Conservation (phyloP, 2,113 vertebrate species). For the Pelecanus crispus region DNA sequence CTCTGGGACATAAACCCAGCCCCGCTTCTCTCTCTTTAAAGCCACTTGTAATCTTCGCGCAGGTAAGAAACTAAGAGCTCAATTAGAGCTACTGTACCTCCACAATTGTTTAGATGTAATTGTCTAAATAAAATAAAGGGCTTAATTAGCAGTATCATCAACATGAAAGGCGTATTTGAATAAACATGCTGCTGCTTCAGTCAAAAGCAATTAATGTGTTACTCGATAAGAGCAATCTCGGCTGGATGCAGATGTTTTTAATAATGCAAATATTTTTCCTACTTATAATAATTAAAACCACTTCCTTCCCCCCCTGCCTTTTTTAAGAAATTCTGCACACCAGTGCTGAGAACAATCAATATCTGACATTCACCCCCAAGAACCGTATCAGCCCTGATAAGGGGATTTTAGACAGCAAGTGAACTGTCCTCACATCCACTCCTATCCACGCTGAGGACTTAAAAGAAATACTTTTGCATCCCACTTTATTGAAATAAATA, state of each 20-base stretch:
- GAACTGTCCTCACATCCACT: neutral
- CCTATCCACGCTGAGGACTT: neutral
- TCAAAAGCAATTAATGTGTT: conserved; percentile 46
- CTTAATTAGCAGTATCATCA: conserved; percentile 30
- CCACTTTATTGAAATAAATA: neutral
- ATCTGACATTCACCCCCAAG: neutral
- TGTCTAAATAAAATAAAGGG: conserved; percentile 47
- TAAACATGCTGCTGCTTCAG: conserved; percentile 30
- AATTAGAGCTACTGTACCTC: conserved; percentile 18
- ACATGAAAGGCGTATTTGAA: conserved; percentile 30
- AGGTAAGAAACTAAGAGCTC: conserved; percentile 1
- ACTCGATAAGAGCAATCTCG: conserved; percentile 47
- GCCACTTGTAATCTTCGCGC: neutral
- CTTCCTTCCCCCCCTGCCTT: neutral
- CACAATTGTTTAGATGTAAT: conserved; percentile 14
- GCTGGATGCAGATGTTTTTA: conserved; percentile 62
- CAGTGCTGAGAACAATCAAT: neutral
- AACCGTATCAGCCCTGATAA: neutral
- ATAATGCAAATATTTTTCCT: conserved; percentile 43
- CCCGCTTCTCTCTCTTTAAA: neutral
- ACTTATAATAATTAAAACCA: conserved; percentile 52
- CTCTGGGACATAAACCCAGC: neutral
- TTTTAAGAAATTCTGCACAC: neutral
- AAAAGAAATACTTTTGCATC: neutral
- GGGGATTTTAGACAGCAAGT: neutral